Conservation (phyloP, 2,888 invertebrate species). For the Cosmia pyralina region DNA sequence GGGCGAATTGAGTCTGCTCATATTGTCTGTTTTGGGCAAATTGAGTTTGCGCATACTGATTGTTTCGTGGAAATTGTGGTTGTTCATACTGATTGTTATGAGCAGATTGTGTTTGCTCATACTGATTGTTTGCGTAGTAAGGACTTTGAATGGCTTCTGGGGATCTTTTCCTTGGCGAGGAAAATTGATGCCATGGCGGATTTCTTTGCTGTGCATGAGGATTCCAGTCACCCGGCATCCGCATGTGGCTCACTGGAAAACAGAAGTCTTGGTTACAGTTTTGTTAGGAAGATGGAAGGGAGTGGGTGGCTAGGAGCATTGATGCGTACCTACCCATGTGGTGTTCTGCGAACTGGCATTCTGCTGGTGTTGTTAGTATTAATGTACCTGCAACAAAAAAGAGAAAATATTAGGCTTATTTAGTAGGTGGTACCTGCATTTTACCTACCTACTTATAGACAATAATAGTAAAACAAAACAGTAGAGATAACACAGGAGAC, state of each 20-base stretch:
- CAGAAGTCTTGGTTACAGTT: slow-evolving; percentile 37
- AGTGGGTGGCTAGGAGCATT: slow-evolving; percentile 64
- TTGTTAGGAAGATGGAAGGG: slow-evolving; percentile 26
- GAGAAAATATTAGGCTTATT: neutral
- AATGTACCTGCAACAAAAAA: slow-evolving; percentile 80
- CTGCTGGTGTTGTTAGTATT: slow-evolving; percentile 70
- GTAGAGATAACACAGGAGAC: too few species aligned
- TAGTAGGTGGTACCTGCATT: too few species aligned
- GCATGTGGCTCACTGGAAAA: slow-evolving; percentile 80
- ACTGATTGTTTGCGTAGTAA: slow-evolving; percentile 56
- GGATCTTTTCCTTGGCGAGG: slow-evolving; percentile 84
- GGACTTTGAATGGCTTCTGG: slow-evolving; percentile 69
- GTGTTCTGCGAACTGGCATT: slow-evolving; percentile 81
- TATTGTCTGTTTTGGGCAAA: neutral
- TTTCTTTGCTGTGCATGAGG: slow-evolving; percentile 77
- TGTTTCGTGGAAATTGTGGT: slow-evolving; percentile 30
- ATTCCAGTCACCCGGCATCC: slow-evolving; percentile 77
- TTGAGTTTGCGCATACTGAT: slow-evolving; percentile 7
- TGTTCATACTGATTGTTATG: slow-evolving; percentile 36
- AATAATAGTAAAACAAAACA: too few species aligned
- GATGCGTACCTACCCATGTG: slow-evolving; percentile 90
- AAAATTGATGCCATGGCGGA: slow-evolving; percentile 84
- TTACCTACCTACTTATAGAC: too few species aligned
- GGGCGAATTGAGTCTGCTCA: slow-evolving; percentile 10
- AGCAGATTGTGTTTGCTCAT: slow-evolving; percentile 40